Conservation (phyloP, 2,888 invertebrate species). For the Lomographa bimaculata region DNA sequence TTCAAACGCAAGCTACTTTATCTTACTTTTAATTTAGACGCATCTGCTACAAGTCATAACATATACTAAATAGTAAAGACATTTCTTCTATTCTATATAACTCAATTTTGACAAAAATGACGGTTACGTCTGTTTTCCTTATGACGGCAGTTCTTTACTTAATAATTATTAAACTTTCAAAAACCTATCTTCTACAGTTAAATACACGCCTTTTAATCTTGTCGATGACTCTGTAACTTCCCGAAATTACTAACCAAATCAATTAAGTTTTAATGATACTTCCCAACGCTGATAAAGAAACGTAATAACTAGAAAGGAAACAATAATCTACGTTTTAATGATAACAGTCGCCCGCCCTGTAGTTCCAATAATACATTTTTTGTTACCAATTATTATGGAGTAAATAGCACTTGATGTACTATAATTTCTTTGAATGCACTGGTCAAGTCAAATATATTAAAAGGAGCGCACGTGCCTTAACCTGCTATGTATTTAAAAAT, state of each 20-base stretch:
- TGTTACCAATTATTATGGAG: conserved; percentile 28
- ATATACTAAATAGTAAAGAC: no score
- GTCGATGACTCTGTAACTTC: conserved; percentile 7
- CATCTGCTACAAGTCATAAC: no score
- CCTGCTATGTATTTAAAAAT: conserved; percentile 12
- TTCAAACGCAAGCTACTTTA: no score
- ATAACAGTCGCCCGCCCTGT: conserved; percentile 14
- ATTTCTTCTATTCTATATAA: no score
- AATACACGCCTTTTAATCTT: conserved; percentile 2
- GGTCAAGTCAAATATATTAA: conserved; percentile 31
- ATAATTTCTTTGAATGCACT: conserved; percentile 14
- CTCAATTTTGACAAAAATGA: no score
- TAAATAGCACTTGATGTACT: conserved; percentile 28
- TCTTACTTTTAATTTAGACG: no score
- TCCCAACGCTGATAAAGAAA: conserved; percentile 11
- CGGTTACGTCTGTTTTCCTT: no score
- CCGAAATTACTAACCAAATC: conserved; percentile 4
- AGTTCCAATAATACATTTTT: conserved; percentile 44
- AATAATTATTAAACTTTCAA: no score
- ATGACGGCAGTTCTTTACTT: no score
- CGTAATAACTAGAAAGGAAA: conserved; percentile 7
- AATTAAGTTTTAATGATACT: conserved; percentile 10
- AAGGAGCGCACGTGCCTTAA: conserved; percentile 46
- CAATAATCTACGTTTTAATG: no score
- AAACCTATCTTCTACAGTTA: no score